These are phyloP conservation scores for Physella acuta DNA, from an alignment of 1,140 invertebrate species.

Conservation along the genomic window DNA sequence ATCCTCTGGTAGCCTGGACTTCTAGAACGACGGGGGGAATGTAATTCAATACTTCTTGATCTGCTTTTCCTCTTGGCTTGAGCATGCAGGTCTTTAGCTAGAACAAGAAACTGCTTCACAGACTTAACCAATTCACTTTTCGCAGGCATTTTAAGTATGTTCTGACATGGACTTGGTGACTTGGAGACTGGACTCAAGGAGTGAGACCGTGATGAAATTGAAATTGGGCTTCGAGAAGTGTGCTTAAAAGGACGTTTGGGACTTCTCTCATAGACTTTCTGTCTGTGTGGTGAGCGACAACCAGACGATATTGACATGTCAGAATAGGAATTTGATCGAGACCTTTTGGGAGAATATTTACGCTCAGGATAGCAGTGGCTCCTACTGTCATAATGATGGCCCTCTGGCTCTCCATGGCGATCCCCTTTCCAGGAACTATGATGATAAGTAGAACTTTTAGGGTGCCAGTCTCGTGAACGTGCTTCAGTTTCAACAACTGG, in stretches of 20 bases:
- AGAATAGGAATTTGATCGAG: constrained; percentile 6
- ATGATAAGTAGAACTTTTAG: not conserved
- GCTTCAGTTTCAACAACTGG: not conserved
- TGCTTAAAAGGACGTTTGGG: not conserved
- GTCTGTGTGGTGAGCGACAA: not conserved
- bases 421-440: not conserved
- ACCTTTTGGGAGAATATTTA: not conserved
- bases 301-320: not conserved
- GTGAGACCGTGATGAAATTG: constrained; percentile 3
- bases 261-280: not conserved
- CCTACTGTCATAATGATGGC: not conserved
- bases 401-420: not conserved
- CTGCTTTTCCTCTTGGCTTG: not conserved
- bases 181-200: constrained; percentile 13
- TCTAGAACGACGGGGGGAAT: not conserved
- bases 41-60: not conserved
- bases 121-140: constrained; percentile 8
- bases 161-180: not conserved
- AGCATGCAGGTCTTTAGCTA: constrained; percentile 2
- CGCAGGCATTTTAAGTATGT: not conserved
- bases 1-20: not conserved
- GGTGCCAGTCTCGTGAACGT: not conserved
- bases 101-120: constrained; percentile 2
- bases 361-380: not conserved
- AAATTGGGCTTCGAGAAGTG: constrained; percentile 7